A percentile compares a stretch with the other conserved stretches of the same genome.
Conservation (phyloP, 2,888 invertebrate genomes). For the Lochmaea crataegi region DNA sequence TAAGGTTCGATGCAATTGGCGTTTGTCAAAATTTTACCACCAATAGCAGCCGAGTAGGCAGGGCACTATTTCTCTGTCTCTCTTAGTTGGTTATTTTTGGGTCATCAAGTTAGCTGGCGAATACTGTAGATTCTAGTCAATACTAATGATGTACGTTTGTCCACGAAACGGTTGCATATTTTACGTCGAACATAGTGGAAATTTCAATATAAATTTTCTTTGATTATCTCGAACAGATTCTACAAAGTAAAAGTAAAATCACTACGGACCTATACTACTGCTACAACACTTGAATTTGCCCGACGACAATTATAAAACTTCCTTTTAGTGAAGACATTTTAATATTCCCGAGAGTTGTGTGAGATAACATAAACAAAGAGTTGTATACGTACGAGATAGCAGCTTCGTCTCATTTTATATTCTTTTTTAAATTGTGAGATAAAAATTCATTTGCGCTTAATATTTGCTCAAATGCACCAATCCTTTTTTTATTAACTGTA, state of each 20-base stretch:
- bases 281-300: not conserved
- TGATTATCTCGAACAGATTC: not conserved
- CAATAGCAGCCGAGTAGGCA: too few relatives aligned
- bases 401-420: not conserved
- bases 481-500: not conserved
- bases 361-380: not conserved
- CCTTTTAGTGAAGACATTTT: not conserved
- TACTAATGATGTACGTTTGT: too few relatives aligned
- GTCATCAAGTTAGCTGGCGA: too few relatives aligned
- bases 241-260: not conserved
- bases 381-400: not conserved
- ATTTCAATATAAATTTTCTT: not conserved
- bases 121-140: too few relatives aligned
- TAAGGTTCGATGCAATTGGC: too few relatives aligned
- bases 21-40: too few relatives aligned
- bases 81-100: too few relatives aligned
- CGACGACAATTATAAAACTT: not conserved
- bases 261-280: not conserved
- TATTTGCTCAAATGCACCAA: not conserved
- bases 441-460: not conserved
- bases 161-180: not conserved
- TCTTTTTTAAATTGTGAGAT: not conserved
- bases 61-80: too few relatives aligned
- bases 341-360: not conserved
- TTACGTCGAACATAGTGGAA: not conserved